phyloP scores from a whole-genome alignment of 2,797 vertebrate genomes.

The Graptemys geographica region DNA sequence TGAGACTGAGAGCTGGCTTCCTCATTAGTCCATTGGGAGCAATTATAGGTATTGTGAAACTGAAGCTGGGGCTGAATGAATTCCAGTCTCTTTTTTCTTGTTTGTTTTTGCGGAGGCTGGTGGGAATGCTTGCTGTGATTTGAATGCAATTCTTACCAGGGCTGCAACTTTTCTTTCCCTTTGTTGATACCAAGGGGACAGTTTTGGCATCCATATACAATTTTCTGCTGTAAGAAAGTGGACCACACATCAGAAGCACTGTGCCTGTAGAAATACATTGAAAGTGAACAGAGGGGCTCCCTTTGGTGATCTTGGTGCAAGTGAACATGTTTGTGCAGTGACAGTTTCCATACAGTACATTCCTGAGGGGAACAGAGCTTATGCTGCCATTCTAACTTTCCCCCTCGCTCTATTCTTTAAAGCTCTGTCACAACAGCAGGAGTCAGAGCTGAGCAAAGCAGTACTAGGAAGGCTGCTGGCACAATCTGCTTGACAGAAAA shows the following conservation, averaged over 20 bases:
- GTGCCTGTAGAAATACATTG: background rate
- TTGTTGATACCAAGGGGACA: background rate
- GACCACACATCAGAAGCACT: background rate
- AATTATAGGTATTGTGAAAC: background rate
- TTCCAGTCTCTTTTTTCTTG: background rate
- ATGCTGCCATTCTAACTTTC: rapidly evolving
- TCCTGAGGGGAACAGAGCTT: background rate
- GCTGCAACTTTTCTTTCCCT: background rate
- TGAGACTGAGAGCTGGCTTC: background rate
- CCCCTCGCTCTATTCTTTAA: background rate
- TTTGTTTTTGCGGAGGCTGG: background rate
- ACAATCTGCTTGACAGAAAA: background rate
- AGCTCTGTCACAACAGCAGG: background rate
- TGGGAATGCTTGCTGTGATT: background rate
- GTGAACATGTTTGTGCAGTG: background rate
- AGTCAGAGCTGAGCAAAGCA: background rate
- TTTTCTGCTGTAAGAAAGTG: background rate
- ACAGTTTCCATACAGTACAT: background rate
- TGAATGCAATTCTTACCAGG: background rate
- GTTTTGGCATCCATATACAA: background rate
- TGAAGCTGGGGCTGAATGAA: background rate
- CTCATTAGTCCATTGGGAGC: slow-evolving; percentile 10
- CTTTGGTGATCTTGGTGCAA: background rate
- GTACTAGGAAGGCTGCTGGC: background rate
- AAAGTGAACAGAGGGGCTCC: background rate